phyloP scores from a whole-genome alignment of 2,888 invertebrate genomes.

The Dione juno region DNA sequence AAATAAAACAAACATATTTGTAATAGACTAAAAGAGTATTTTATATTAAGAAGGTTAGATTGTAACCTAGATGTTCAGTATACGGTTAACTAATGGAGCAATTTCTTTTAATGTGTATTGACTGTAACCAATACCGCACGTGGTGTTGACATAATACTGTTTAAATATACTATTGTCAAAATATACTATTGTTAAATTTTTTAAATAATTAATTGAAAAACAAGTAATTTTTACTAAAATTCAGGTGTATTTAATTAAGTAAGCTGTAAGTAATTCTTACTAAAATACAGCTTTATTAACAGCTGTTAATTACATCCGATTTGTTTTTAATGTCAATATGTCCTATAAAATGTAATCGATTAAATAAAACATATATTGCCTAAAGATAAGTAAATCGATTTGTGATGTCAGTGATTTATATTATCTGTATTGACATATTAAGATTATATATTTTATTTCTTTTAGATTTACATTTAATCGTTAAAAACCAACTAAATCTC shows the following conservation, averaged over 20 bases:
- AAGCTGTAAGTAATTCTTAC: too few species aligned
- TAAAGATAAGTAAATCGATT: slow-evolving; percentile 2
- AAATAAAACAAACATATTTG: not conserved
- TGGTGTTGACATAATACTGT: slow-evolving; percentile 3
- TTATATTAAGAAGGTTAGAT: slow-evolving; percentile 21
- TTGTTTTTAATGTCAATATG: too few species aligned
- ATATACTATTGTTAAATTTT: too few species aligned
- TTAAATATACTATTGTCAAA: not conserved
- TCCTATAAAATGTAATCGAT: not conserved
- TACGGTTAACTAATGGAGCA: slow-evolving; percentile 20
- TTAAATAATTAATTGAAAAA: too few species aligned
- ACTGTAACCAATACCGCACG: slow-evolving; percentile 25
- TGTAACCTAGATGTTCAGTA: slow-evolving; percentile 44
- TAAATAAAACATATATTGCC: not conserved
- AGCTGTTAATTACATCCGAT: too few species aligned
- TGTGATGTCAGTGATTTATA: not conserved
- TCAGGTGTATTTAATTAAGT: too few species aligned
- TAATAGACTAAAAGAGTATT: slow-evolving; percentile 10
- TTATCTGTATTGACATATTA: not conserved
- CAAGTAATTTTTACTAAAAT: too few species aligned
- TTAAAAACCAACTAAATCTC: too few species aligned
- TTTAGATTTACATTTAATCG: not conserved
- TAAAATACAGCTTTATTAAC: too few species aligned
- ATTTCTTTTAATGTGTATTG: slow-evolving; percentile 6
- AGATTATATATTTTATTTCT: not conserved